Base-by-base conservation (phyloP, 2,113 vertebrate species). In the Scopus umbretta region DNA sequence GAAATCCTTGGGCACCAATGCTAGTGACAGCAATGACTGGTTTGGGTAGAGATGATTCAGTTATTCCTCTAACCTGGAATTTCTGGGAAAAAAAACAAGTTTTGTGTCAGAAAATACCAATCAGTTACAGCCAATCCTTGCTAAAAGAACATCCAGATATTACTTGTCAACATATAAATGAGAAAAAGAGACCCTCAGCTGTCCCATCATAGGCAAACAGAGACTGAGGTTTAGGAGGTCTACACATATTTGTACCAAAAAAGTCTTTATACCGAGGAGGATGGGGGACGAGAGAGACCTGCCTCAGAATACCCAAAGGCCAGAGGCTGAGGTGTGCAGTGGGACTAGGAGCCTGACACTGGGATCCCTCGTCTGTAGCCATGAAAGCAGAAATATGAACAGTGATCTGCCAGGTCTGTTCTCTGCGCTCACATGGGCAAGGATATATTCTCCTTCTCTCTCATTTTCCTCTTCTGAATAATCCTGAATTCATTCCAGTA, bases 311-410 rank as follows among this genome's bases (percentile, higher is more conserved):
- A 70, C 38, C 32, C 34, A 38, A 1, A 16, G n/a, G 17, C 21
- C 2, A 1, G 71, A 73, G 59, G 11, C 3, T 45, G 5, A 49
- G 30, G 10, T 47, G 34, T 58, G 70, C 17, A 16, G 16, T 73
- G 62, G 62, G 36, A 22, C 52, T 10, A 23, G 21, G 74, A 45
- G 15, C 12, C 66, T 34, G 58, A 22, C 56, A n/a, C 26, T 11
- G 5, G n/a, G n/a, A 49, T 70, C 32, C 40, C 32, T 72, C 4
- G 1, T 68, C 58, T 85, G 34, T 36, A 65, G 59, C 0, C 0
- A 9, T 0, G 0, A 72, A 23, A 82, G 40, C 36, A 83, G 86
- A 88, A 83, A 36, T 36, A 30, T 1, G 1, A 72, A 34, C n/a
- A 66, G 29, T 50, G 50, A 59, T 86, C 83, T 67, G 26, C 68